Evolutionary conservation across 2,113 vertebrate genomes (phyloP).

Genomic region (Poeciliopsis turrubarensis): DNA sequence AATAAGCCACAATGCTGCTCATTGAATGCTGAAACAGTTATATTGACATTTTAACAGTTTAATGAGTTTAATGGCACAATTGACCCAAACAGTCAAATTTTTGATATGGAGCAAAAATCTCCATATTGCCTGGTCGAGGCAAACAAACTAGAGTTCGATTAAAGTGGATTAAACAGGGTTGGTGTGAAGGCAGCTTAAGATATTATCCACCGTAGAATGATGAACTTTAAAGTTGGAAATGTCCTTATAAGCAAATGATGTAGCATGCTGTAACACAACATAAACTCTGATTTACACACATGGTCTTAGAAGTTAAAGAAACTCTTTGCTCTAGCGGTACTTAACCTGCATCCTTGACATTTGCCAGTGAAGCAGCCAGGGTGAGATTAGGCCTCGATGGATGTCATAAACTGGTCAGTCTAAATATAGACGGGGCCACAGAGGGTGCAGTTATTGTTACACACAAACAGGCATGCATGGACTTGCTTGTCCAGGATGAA

Average conservation of each 20-base stretch:
- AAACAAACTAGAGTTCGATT: too few relatives aligned
- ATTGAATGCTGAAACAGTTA: too few relatives aligned
- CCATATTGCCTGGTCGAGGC: too few relatives aligned
- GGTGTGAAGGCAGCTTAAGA: too few relatives aligned
- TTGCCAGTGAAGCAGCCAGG: not conserved
- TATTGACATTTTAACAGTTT: too few relatives aligned
- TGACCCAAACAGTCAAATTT: too few relatives aligned
- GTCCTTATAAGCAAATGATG: too few relatives aligned
- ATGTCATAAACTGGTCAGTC: conserved; percentile 22
- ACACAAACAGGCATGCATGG: conserved; percentile 33
- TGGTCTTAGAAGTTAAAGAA: not conserved
- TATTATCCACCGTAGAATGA: too few relatives aligned
- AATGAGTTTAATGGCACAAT: too few relatives aligned
- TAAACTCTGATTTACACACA: not conserved
- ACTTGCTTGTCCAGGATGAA: conserved; percentile 8
- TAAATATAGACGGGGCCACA: conserved; percentile 46
- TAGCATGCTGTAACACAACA: not conserved
- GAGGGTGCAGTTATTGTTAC: conserved; percentile 44
- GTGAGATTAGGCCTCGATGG: not conserved
- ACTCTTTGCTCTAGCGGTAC: not conserved
- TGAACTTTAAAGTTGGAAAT: too few relatives aligned
- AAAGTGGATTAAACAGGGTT: too few relatives aligned
- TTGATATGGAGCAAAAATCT: too few relatives aligned
- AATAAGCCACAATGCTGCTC: not conserved
- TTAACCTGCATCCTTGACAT: conserved; percentile 1